Percentiles rank a stretch among this genome's conserved stretches.
These are phyloP conservation scores for Barypeithes pellucidus DNA, from an alignment of 2,888 invertebrate species.

Conservation along the genomic window DNA sequence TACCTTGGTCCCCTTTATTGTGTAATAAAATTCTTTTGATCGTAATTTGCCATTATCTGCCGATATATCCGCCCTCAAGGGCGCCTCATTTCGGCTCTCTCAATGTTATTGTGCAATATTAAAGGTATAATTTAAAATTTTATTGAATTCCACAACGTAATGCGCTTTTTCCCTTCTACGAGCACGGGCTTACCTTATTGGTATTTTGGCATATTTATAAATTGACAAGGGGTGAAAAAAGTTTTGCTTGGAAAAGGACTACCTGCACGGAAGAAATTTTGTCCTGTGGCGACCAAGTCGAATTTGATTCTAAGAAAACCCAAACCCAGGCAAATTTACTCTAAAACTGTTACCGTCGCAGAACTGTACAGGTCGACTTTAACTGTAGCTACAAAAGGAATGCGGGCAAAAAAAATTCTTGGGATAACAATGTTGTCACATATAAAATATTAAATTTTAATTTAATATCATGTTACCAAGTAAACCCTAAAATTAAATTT, in stretches of 20 bases:
- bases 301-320: no score
- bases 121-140: slow-evolving; percentile 61
- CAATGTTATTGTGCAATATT: slow-evolving; percentile 58
- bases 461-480: no score
- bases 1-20: slow-evolving; percentile 52
- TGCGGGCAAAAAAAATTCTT: no score
- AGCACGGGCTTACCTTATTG: slow-evolving; percentile 62
- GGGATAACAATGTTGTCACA: no score
- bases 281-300: no score
- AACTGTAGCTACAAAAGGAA: no score
- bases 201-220: slow-evolving; percentile 65
- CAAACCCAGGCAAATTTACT: no score
- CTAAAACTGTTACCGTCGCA: no score
- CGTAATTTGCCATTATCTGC: slow-evolving; percentile 55
- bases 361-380: no score
- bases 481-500: no score
- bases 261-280: slow-evolving; percentile 21
- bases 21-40: slow-evolving; percentile 56
- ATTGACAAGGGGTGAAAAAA: slow-evolving; percentile 53
- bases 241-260: slow-evolving; percentile 21
- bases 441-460: no score
- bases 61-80: slow-evolving; percentile 45
- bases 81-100: slow-evolving; percentile 45
- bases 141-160: slow-evolving; percentile 59
- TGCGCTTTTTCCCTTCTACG: slow-evolving; percentile 58